phyloP scores from a whole-genome alignment of 2,797 vertebrate species.

The Euphonia xanthogaster region DNA sequence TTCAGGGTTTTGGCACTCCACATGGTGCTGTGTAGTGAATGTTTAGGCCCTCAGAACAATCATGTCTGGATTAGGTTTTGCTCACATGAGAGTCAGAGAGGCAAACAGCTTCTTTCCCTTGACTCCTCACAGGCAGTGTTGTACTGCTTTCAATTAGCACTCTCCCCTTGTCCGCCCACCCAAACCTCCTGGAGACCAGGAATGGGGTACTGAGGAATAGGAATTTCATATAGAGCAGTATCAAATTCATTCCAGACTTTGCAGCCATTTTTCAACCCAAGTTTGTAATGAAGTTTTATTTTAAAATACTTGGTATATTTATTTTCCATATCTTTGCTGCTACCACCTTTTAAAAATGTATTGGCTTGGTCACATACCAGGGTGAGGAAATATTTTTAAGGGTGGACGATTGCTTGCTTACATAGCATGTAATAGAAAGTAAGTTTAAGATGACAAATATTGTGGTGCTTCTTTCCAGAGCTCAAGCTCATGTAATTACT shows the following conservation, averaged over 20 bases:
- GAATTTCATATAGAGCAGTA: neutral
- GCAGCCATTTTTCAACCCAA: neutral
- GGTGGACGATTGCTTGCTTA: neutral
- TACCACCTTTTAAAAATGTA: neutral
- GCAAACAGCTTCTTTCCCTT: neutral
- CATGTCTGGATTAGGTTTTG: neutral
- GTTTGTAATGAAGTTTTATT: neutral
- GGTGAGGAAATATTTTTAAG: neutral
- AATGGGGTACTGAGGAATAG: neutral
- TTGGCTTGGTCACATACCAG: neutral
- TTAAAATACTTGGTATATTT: neutral
- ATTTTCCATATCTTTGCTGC: neutral
- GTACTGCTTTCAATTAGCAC: neutral
- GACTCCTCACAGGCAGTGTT: neutral
- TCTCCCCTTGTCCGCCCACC: neutral
- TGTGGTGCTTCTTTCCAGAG: neutral
- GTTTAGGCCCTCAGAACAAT: neutral
- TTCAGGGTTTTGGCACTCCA: neutral
- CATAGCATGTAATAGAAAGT: neutral
- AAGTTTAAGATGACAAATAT: neutral
- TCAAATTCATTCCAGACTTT: slow-evolving; percentile 20
- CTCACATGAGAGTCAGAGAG: neutral
- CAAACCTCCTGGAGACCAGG: neutral
- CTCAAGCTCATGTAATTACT: neutral
- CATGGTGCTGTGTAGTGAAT: neutral